Percentiles rank a stretch among this genome's conserved stretches.
phyloP scores from a whole-genome alignment of 2,113 vertebrate species.

The Aphyosemion australe region DNA sequence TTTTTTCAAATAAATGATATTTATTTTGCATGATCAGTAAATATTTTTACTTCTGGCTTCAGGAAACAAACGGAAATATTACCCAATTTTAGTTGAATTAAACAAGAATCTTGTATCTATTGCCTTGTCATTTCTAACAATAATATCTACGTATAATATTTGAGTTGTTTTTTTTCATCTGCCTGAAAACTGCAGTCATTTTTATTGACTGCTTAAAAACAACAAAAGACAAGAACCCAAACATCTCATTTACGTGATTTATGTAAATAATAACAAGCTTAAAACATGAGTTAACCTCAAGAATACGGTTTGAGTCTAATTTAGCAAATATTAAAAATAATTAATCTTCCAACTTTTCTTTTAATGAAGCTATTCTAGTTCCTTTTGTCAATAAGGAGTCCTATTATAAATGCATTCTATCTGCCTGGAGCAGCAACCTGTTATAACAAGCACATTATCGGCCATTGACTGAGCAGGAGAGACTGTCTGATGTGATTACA shows the following conservation, averaged over 20 bases:
- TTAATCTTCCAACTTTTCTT: not conserved
- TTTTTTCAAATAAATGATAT: too few species aligned
- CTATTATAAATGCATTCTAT: constrained; percentile 1
- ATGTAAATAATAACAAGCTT: constrained; percentile 1
- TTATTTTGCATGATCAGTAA: not conserved
- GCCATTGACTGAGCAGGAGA: constrained; percentile 46
- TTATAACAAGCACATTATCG: constrained; percentile 50
- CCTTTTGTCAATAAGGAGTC: not conserved
- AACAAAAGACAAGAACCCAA: constrained; percentile 1
- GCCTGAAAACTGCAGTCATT: not conserved
- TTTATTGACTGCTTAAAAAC: constrained; percentile 12
- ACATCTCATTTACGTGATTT: constrained; percentile 18
- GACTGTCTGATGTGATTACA: constrained; percentile 50
- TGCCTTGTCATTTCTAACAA: constrained; percentile 1
- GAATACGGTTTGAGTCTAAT: not conserved
- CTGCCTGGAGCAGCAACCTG: constrained; percentile 32
- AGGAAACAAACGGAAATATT: constrained; percentile 1
- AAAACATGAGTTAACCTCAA: not conserved
- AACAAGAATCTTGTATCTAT: not conserved
- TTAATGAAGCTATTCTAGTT: constrained; percentile 6
- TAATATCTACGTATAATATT: not conserved
- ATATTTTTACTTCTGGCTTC: not conserved
- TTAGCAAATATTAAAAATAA: constrained; percentile 1
- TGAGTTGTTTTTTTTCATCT: not conserved
- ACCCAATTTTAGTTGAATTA: not conserved